Base-by-base conservation (phyloP, 2,797 vertebrate genomes). In the Falco naumanni region DNA sequence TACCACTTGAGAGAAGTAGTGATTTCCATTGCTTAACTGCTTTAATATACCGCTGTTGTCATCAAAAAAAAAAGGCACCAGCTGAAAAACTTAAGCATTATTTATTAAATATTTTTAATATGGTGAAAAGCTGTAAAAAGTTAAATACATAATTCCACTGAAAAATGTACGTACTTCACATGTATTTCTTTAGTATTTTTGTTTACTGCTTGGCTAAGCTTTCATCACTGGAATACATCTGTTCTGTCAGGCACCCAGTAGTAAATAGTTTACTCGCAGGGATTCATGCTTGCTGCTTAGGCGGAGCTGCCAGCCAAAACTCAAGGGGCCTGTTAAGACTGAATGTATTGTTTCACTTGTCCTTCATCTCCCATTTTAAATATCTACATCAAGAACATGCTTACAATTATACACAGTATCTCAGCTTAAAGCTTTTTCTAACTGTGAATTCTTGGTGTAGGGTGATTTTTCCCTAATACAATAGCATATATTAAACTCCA, bases 101-200 rank as follows among this genome's bases (percentile, higher is more conserved):
- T 83, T 93, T 89, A 79, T 81, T 91, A 89, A 89, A 96, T 90
- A 97, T 93, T 90, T 95, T 70, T 33, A 54, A 90, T 47, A 37
- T 2, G 8, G 24, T 56, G 87, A 64, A 72, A 92, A 80, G 87
- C 95, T 96, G 90, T 93, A 78, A 91, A 83, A 90, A 94, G 76
- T 50, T 83, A 94, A 91, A 79, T 65, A 76, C 28, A 21, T 7
- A 54, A 34, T 50, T 74, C 43, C 57, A 47, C 41, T 82, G 31
- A 61, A 81, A 69, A 72, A 63, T 14, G 13, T 24, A 54, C 8
- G 72, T 11, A 16, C 29, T 60, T 68, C 70, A 41, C 28, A 61
- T 9, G 13, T 43, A 29, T 15, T 56, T 13, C 29, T 31, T 61
- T 1, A n/a, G 47, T 5, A 4, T n/a, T 48, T 48, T 20, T 33